Percentiles rank a stretch among this genome's conserved stretches.
Conservation (phyloP, 2,797 vertebrate genomes). For the Valencia hispanica region DNA sequence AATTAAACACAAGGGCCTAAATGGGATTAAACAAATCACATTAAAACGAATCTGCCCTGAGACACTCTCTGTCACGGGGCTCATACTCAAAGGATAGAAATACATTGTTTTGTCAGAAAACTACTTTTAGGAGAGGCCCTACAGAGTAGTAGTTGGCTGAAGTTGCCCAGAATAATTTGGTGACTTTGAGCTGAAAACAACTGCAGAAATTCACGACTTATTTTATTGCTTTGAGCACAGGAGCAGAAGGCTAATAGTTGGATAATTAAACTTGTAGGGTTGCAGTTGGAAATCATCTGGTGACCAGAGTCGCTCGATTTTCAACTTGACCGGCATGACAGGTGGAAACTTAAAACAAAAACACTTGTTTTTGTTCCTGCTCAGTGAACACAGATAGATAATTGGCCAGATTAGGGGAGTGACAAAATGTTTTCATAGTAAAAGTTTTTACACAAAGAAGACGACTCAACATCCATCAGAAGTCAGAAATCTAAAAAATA, state of each 20-base stretch:
- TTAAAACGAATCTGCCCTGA: constrained; percentile 4
- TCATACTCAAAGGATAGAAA: constrained; percentile 47
- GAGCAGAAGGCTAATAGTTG: neutral
- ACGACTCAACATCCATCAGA: too few relatives aligned
- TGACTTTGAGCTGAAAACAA: constrained; percentile 61
- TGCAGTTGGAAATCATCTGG: neutral
- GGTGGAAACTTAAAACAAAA: neutral
- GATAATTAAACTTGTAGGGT: neutral
- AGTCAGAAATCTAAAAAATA: neutral
- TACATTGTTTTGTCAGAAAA: constrained; percentile 39
- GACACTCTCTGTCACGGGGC: constrained; percentile 44
- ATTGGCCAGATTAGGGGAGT: neutral
- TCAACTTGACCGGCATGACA: neutral
- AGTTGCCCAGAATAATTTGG: constrained; percentile 44
- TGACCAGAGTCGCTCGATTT: neutral
- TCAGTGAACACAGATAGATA: neutral
- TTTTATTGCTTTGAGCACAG: neutral
- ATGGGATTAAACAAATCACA: constrained; percentile 26
- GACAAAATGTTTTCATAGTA: neutral
- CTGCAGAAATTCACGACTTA: constrained; percentile 26
- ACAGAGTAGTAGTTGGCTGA: constrained; percentile 55
- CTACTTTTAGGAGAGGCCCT: constrained; percentile 66
- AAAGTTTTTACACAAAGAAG: too few relatives aligned
- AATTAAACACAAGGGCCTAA: constrained; percentile 30
- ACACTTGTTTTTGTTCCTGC: neutral